Evolutionary conservation across 2,888 invertebrate genomes (phyloP).

Genomic region (Oxyscelio sp.): DNA sequence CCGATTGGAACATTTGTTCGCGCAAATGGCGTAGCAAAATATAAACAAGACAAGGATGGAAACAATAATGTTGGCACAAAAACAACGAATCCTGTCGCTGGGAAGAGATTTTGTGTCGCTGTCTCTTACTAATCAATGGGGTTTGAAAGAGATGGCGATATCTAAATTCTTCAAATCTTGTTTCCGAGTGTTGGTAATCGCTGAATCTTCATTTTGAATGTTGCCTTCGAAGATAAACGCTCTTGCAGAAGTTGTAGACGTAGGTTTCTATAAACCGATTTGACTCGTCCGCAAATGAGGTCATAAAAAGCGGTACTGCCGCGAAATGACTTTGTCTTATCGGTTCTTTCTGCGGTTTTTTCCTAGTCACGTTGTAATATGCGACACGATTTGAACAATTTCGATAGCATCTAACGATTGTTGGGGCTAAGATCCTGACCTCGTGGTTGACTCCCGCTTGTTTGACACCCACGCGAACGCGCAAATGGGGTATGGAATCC

Average conservation of each 20-base stretch:
- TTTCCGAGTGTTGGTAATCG: too few species aligned
- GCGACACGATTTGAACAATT: slow-evolving; percentile 76
- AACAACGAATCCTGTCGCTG: too few species aligned
- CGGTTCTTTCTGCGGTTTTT: slow-evolving; percentile 35
- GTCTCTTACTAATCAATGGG: too few species aligned
- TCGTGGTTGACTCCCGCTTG: slow-evolving; percentile 76
- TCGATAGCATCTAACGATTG: slow-evolving; percentile 79
- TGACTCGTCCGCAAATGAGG: slow-evolving; percentile 37
- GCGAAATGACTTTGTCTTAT: slow-evolving; percentile 51
- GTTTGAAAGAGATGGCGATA: too few species aligned
- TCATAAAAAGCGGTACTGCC: slow-evolving; percentile 42
- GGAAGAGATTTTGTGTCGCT: too few species aligned
- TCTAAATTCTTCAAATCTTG: too few species aligned
- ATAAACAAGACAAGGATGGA: neutral
- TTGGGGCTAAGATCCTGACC: slow-evolving; percentile 74
- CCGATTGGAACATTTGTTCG: neutral
- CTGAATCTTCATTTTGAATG: too few species aligned
- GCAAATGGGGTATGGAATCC: slow-evolving; percentile 66
- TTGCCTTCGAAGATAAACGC: too few species aligned
- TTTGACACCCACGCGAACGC: slow-evolving; percentile 80
- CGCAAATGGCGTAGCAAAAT: neutral
- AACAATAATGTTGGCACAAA: neutral
- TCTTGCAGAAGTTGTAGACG: too few species aligned
- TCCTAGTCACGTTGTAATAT: slow-evolving; percentile 72
- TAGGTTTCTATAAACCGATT: slow-evolving; percentile 37